Percentiles rank a stretch among this genome's conserved stretches.
Conservation (phyloP, 1,140 invertebrate genomes). For the Coelopa frigida region DNA sequence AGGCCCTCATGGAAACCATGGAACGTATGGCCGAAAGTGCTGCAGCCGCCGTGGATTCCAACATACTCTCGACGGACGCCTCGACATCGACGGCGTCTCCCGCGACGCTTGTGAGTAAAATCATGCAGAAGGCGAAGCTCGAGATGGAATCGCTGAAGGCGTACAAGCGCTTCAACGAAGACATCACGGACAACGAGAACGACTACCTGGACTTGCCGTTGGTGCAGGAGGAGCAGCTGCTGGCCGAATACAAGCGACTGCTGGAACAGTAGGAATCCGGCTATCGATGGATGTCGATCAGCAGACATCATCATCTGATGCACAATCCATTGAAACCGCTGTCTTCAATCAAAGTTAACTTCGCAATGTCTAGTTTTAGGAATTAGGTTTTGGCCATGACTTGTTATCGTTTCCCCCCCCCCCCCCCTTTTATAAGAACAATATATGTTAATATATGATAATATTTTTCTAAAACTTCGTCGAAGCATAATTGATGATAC, state of each 20-base stretch:
- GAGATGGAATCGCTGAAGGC: slow-evolving; percentile 44
- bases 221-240: slow-evolving; percentile 52
- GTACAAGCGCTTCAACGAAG: slow-evolving; percentile 51
- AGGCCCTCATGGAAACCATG: slow-evolving; percentile 22
- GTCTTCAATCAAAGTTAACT: too few species aligned
- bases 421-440: too few species aligned
- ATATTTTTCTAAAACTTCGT: too few species aligned
- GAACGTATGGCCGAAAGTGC: slow-evolving; percentile 15
- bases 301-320: too few species aligned
- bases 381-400: too few species aligned
- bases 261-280: slow-evolving; percentile 42
- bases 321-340: too few species aligned
- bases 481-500: too few species aligned
- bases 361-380: too few species aligned
- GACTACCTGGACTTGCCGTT: slow-evolving; percentile 56
- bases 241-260: slow-evolving; percentile 54
- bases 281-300: too few species aligned
- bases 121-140: slow-evolving; percentile 19
- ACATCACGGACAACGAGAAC: slow-evolving; percentile 52
- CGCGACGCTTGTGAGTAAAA: slow-evolving; percentile 15
- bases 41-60: background rate
- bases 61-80: background rate
- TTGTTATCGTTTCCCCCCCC: too few species aligned
- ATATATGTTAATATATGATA: too few species aligned
- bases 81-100: slow-evolving; percentile 27